Percentiles rank a stretch among this genome's conserved stretches.
Evolutionary conservation across 1,140 invertebrate genomes (phyloP).

Genomic region (Hypsibius dujardini): DNA sequence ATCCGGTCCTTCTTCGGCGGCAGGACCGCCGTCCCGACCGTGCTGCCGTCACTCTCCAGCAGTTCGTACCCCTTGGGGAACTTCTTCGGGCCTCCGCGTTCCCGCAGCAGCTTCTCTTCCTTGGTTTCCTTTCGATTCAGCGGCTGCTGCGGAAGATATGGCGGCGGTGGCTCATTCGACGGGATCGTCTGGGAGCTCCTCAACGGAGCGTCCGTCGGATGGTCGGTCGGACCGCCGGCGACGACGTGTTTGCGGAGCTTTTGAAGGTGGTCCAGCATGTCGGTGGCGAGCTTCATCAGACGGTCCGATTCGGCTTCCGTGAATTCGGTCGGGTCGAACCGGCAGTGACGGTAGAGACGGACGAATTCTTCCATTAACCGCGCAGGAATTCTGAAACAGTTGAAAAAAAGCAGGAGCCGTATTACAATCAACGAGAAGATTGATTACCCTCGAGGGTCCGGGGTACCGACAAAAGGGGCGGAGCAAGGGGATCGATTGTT

Average conservation of each 20-base stretch:
- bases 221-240: not conserved
- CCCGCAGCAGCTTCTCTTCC: not conserved
- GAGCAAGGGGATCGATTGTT: too few species aligned
- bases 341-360: not conserved
- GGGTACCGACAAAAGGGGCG: too few species aligned
- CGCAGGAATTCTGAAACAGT: not conserved
- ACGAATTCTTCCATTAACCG: not conserved
- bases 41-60: slow-evolving; percentile 13
- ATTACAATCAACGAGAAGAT: too few species aligned
- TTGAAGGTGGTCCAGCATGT: not conserved
- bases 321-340: not conserved
- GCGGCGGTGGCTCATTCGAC: not conserved
- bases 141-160: too few species aligned
- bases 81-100: not conserved
- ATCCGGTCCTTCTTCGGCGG: not conserved
- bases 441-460: too few species aligned
- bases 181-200: not conserved
- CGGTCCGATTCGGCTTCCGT: not conserved
- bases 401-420: too few species aligned
- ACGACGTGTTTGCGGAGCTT: not conserved
- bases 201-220: not conserved
- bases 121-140: not conserved
- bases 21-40: not conserved
- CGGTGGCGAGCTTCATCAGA: not conserved
- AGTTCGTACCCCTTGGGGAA: slow-evolving; percentile 3